A percentile compares a stretch with the other conserved stretches of the same genome.
phyloP scores from a whole-genome alignment of 2,113 vertebrate species.

The Corvus hawaiiensis region DNA sequence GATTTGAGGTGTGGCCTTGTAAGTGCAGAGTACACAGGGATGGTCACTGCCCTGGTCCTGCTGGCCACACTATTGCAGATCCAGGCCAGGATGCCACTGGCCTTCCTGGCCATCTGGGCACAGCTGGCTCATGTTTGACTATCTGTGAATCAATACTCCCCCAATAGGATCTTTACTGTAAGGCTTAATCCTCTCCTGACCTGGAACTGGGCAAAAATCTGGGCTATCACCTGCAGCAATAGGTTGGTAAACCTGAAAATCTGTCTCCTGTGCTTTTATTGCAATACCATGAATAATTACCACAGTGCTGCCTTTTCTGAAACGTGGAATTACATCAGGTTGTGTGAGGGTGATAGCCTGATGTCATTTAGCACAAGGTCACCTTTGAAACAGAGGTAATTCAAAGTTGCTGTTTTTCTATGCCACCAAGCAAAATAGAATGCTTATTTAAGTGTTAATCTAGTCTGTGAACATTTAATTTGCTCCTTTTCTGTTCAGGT shows the following conservation, averaged over 20 bases:
- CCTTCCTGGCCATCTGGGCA: not conserved
- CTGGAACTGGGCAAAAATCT: not conserved
- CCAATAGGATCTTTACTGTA: not conserved
- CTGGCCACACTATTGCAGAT: not conserved
- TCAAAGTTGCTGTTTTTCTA: not conserved
- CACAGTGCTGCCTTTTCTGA: not conserved
- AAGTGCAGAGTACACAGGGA: rapidly evolving
- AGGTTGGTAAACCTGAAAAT: not conserved
- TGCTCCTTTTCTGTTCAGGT: not conserved
- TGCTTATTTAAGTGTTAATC: not conserved
- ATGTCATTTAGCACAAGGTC: not conserved
- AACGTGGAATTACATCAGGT: not conserved
- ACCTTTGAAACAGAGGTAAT: not conserved
- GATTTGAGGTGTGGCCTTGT: not conserved
- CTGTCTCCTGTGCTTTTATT: not conserved
- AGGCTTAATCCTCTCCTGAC: not conserved
- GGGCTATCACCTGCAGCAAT: not conserved
- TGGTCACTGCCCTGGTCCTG: not conserved
- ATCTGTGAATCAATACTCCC: not conserved
- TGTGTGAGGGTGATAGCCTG: not conserved
- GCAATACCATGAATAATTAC: not conserved
- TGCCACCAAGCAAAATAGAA: not conserved
- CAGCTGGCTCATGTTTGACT: rapidly evolving
- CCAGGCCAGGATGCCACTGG: not conserved
- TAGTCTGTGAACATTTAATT: not conserved